phyloP scores from a whole-genome alignment of 1,140 invertebrate species.

The Mactra quadrangularis region DNA sequence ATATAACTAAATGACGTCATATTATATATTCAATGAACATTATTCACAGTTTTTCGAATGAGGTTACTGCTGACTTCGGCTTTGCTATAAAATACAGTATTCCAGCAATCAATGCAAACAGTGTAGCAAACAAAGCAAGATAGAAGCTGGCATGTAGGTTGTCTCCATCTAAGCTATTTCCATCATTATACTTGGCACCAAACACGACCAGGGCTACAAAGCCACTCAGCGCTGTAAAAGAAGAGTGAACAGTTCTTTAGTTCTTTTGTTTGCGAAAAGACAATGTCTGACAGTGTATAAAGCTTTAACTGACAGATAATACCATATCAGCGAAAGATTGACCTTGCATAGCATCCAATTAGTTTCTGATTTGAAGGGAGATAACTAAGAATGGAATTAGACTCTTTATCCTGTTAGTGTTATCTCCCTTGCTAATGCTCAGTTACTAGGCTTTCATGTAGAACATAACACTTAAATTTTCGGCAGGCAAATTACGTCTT shows the following conservation, averaged over 20 bases:
- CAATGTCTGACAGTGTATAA: too few species aligned
- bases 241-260: too few species aligned
- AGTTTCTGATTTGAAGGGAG: too few species aligned
- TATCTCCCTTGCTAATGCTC: too few species aligned
- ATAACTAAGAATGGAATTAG: too few species aligned
- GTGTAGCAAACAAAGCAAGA: slow-evolving; percentile 10
- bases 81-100: slow-evolving; percentile 12
- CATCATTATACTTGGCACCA: slow-evolving; percentile 36
- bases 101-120: slow-evolving; percentile 9
- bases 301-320: background rate
- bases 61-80: background rate
- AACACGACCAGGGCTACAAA: slow-evolving; percentile 26
- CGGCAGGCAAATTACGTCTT: too few species aligned
- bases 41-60: background rate
- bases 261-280: too few species aligned
- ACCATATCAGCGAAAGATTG: background rate
- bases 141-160: slow-evolving; percentile 48
- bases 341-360: too few species aligned
- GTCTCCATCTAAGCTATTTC: background rate
- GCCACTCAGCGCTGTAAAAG: slow-evolving; percentile 16
- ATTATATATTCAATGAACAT: background rate
- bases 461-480: too few species aligned
- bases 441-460: too few species aligned
- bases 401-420: too few species aligned
- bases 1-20: too few species aligned